Evolutionary conservation across 2,888 invertebrate genomes (phyloP).

Genomic region (Colletes collaris): DNA sequence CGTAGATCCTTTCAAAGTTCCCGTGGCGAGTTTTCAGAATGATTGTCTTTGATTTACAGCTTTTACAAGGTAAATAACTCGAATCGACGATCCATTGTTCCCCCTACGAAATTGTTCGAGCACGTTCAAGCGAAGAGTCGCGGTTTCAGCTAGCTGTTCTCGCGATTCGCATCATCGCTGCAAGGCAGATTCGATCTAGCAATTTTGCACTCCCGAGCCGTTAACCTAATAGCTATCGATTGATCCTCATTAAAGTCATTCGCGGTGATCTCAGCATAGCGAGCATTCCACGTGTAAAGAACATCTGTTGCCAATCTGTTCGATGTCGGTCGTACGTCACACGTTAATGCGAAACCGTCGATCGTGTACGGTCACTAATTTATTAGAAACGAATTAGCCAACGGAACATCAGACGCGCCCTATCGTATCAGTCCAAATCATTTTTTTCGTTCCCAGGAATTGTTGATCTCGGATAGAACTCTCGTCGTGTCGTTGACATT

Average conservation of each 20-base stretch:
- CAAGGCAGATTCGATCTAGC: slow-evolving; percentile 71
- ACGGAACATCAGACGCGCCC: not conserved
- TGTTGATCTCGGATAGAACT: not conserved
- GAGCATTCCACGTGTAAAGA: slow-evolving; percentile 74
- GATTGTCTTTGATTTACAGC: too few species aligned
- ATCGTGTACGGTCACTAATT: slow-evolving; percentile 16
- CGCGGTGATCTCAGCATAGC: slow-evolving; percentile 75
- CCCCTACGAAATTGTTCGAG: not conserved
- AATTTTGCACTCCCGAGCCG: slow-evolving; percentile 76
- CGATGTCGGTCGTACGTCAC: slow-evolving; percentile 71
- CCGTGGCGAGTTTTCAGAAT: too few species aligned
- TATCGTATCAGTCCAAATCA: not conserved
- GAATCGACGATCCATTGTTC: not conserved
- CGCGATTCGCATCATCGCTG: slow-evolving; percentile 28
- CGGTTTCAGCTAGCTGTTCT: not conserved
- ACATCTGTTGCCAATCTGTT: slow-evolving; percentile 78
- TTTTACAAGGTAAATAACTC: too few species aligned
- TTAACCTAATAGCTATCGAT: slow-evolving; percentile 78
- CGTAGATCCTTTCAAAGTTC: too few species aligned
- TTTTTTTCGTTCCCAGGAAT: not conserved
- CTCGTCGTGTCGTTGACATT: not conserved
- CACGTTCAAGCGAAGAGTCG: not conserved
- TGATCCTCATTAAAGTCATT: slow-evolving; percentile 75
- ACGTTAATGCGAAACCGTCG: slow-evolving; percentile 45
- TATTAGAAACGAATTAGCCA: slow-evolving; percentile 37